These are phyloP conservation scores for Silurus aristotelis DNA, from an alignment of 2,797 vertebrate species.

Conservation along the genomic window DNA sequence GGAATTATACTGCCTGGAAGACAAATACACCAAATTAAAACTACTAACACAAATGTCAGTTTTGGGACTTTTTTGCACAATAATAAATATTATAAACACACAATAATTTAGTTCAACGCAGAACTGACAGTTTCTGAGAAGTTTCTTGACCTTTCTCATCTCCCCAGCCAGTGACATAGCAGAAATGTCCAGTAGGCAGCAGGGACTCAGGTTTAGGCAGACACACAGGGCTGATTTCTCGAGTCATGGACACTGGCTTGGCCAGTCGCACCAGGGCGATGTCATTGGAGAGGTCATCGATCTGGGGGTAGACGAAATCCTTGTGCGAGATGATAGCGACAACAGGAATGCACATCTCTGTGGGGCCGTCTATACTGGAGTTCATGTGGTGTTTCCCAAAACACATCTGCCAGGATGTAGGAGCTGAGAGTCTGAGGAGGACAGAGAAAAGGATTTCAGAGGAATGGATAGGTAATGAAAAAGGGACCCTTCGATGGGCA, in stretches of 20 bases:
- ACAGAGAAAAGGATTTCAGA: not conserved
- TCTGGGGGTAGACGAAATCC: constrained; percentile 68
- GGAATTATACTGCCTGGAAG: constrained; percentile 62
- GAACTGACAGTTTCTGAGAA: constrained; percentile 6
- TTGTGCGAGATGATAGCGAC: constrained; percentile 69
- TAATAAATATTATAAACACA: not conserved
- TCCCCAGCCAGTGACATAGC: constrained; percentile 75
- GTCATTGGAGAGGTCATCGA: constrained; percentile 68
- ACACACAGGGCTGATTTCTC: constrained; percentile 72
- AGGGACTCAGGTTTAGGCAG: constrained; percentile 62
- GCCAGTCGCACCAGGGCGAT: constrained; percentile 72
- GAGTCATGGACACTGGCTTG: constrained; percentile 64
- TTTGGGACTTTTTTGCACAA: not conserved
- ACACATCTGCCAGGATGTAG: constrained; percentile 69
- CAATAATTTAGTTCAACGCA: too few relatives aligned
- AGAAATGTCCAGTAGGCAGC: constrained; percentile 64
- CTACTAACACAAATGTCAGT: not conserved
- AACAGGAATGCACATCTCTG: constrained; percentile 67
- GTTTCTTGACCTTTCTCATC: constrained; percentile 71
- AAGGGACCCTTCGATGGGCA: too few relatives aligned
- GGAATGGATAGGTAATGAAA: not conserved
- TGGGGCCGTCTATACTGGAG: constrained; percentile 65
- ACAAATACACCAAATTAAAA: not conserved
- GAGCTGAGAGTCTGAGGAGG: constrained; percentile 21
- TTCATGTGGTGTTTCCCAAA: constrained; percentile 76